Evolutionary conservation across 2,888 invertebrate genomes (phyloP).

Genomic region (Lottia scabra): DNA sequence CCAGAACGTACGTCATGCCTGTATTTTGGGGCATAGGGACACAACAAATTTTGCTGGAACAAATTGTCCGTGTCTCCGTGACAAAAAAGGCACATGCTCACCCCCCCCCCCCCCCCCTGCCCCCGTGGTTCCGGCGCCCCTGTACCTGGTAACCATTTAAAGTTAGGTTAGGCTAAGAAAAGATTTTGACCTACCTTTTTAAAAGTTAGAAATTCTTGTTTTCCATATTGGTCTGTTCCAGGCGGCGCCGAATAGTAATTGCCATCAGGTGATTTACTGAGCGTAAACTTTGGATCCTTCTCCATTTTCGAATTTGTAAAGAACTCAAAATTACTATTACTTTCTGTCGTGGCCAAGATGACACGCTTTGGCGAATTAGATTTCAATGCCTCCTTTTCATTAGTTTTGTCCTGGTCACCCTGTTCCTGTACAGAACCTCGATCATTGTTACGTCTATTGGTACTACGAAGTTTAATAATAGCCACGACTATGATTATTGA

Average conservation of each 20-base stretch:
- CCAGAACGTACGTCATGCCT: too few relatives aligned
- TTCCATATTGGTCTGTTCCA: conserved; percentile 27
- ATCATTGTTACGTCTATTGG: conserved; percentile 19
- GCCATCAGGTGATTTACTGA: neutral
- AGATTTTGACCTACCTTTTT: conserved; percentile 28
- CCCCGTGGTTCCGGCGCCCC: too few relatives aligned
- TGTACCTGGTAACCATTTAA: too few relatives aligned
- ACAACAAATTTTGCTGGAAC: too few relatives aligned
- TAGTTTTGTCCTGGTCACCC: conserved; percentile 15
- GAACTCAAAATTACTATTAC: neutral
- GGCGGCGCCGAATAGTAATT: neutral
- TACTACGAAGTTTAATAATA: conserved; percentile 30
- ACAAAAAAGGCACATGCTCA: too few relatives aligned
- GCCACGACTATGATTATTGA: conserved; percentile 36
- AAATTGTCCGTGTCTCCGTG: too few relatives aligned
- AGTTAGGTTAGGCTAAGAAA: too few relatives aligned
- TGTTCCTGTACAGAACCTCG: conserved; percentile 29
- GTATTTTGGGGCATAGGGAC: too few relatives aligned
- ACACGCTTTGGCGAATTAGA: neutral
- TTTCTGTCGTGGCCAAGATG: neutral
- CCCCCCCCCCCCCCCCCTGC: too few relatives aligned
- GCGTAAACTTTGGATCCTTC: neutral
- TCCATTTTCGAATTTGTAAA: neutral
- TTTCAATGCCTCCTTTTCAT: neutral
- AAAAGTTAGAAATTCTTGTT: conserved; percentile 36